Conservation (phyloP, 2,888 invertebrate species). For the Psylliodes chrysocephalus region DNA sequence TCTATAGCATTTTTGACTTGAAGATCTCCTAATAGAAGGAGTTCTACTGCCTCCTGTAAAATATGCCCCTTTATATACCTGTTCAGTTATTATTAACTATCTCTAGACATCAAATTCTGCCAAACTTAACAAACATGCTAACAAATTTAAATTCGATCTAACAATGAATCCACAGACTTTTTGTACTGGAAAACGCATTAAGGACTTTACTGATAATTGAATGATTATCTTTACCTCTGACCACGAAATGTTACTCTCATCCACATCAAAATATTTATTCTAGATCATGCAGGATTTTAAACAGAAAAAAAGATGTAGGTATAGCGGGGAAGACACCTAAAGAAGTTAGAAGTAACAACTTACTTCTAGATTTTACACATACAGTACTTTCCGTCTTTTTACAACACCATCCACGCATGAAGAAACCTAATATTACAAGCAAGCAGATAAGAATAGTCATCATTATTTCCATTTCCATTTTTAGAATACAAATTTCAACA, state of each 20-base stretch:
- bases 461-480: conserved; percentile 21
- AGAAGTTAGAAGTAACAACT: conserved; percentile 2
- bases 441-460: conserved; percentile 17
- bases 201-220: no score
- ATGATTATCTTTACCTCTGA: no score
- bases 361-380: conserved; percentile 18
- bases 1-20: conserved; percentile 14
- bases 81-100: not conserved
- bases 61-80: not conserved
- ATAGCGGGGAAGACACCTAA: not conserved
- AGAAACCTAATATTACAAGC: conserved; percentile 22
- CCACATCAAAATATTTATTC: not conserved
- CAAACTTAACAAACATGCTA: no score
- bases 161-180: no score
- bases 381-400: conserved; percentile 19
- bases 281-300: conserved; percentile 1
- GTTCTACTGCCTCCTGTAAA: conserved; percentile 24
- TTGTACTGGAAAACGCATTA: no score
- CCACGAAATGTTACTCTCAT: no score
- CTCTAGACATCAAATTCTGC: not conserved
- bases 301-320: not conserved
- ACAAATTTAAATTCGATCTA: no score
- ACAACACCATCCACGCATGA: conserved; percentile 18
- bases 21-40: conserved; percentile 21
- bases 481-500: not conserved